These are phyloP conservation scores for Diprion similis DNA, from an alignment of 1,140 invertebrate genomes.

Conservation along the genomic window DNA sequence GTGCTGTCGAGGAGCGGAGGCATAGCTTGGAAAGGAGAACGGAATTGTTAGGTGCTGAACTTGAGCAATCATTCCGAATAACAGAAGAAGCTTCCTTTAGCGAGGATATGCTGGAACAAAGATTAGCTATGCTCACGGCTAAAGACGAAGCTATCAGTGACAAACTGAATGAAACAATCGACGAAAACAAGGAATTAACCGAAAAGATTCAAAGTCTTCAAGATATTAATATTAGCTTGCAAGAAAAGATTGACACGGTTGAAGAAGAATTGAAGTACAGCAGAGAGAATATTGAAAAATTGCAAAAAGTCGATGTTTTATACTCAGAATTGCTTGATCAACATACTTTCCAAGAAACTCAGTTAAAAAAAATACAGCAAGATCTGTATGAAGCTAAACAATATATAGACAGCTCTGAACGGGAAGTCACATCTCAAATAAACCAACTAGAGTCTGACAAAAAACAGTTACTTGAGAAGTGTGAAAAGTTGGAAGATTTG, in stretches of 20 bases:
- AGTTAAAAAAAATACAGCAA: slow-evolving; percentile 23
- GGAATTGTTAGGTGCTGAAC: slow-evolving; percentile 62
- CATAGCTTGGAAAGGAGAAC: slow-evolving; percentile 63
- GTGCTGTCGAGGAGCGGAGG: slow-evolving; percentile 63
- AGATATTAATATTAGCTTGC: slow-evolving; percentile 52
- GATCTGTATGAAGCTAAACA: slow-evolving; percentile 31
- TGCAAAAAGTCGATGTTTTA: slow-evolving; percentile 16
- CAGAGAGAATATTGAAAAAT: slow-evolving; percentile 11
- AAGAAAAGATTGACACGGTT: slow-evolving; percentile 46
- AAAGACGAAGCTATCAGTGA: slow-evolving; percentile 66
- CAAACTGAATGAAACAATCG: slow-evolving; percentile 61
- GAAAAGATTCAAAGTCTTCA: slow-evolving; percentile 58
- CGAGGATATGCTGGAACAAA: slow-evolving; percentile 64
- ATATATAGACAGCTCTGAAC: slow-evolving; percentile 14
- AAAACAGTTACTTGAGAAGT: slow-evolving; percentile 15
- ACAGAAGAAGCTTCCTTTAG: slow-evolving; percentile 63
- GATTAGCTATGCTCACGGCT: slow-evolving; percentile 62
- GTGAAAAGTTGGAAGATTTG: slow-evolving; percentile 19
- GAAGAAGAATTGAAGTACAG: slow-evolving; percentile 43
- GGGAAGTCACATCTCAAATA: slow-evolving; percentile 11
- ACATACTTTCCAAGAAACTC: slow-evolving; percentile 31
- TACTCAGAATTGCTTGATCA: slow-evolving; percentile 27
- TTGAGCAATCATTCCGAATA: slow-evolving; percentile 62
- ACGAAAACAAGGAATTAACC: slow-evolving; percentile 66
- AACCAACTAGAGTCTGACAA: slow-evolving; percentile 24